Evolutionary conservation across 1,140 invertebrate species (phyloP).

Genomic region (Rhynchophorus ferrugineus): DNA sequence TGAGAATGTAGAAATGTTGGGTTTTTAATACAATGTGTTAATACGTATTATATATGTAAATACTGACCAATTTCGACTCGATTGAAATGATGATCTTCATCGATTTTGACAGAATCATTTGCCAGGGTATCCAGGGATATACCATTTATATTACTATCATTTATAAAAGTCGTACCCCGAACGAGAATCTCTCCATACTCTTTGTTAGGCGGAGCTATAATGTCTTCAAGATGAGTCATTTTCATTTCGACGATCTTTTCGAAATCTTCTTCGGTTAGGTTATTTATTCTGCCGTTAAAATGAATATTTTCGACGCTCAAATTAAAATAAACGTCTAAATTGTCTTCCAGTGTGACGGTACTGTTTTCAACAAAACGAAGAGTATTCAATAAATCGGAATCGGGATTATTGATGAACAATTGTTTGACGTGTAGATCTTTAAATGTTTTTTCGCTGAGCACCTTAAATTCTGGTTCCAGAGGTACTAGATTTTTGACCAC

Average conservation of each 20-base stretch:
- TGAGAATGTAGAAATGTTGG: too few relatives aligned
- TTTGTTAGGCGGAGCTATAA: conserved; percentile 30
- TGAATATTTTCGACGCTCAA: conserved; percentile 21
- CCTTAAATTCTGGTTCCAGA: conserved; percentile 14
- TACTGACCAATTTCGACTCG: conserved; percentile 39
- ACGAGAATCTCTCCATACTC: conserved; percentile 37
- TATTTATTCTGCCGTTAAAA: conserved; percentile 24
- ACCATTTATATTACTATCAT: conserved; percentile 36
- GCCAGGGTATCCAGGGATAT: conserved; percentile 35
- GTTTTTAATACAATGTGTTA: too few relatives aligned
- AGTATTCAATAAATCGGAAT: conserved; percentile 20
- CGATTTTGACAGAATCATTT: conserved; percentile 38
- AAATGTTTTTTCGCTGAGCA: conserved; percentile 30
- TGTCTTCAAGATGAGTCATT: conserved; percentile 5
- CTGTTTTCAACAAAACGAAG: background rate
- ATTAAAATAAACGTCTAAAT: conserved; percentile 13
- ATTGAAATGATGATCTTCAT: conserved; percentile 36
- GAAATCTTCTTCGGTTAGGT: conserved; percentile 15
- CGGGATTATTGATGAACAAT: conserved; percentile 20
- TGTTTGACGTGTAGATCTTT: conserved; percentile 26
- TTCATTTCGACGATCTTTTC: conserved; percentile 16
- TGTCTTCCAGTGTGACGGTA: background rate
- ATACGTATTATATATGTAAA: background rate
- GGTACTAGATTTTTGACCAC: conserved; percentile 24
- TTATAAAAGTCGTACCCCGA: conserved; percentile 29